These are phyloP conservation scores for Epizoanthus stellaris DNA, from an alignment of 92 coral and sea anemone species.

Conservation along the genomic window DNA sequence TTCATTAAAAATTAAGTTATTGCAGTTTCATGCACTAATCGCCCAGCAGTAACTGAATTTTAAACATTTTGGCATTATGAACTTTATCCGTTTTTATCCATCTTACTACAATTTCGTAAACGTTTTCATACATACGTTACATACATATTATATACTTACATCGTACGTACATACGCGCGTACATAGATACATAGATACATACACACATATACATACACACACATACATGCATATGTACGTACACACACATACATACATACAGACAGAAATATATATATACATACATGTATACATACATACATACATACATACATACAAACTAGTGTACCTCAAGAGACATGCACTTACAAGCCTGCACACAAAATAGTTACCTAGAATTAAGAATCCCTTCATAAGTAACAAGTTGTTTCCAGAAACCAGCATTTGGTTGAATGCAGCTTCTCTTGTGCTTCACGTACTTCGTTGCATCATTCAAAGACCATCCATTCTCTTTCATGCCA, in stretches of 20 bases:
- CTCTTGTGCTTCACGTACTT: conserved; percentile 87
- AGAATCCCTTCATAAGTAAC: conserved; percentile 95
- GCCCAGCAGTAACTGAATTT: too few species aligned
- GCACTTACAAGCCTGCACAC: background rate
- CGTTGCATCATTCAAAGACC: conserved; percentile 87
- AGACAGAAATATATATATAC: background rate
- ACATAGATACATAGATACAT: too few species aligned
- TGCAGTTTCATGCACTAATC: too few species aligned
- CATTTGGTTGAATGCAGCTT: conserved; percentile 83
- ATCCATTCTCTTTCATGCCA: conserved; percentile 91
- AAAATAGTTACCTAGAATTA: conserved; percentile 78
- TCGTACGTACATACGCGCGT: background rate
- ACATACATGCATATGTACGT: background rate
- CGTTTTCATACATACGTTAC: too few species aligned
- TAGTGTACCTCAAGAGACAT: too few species aligned
- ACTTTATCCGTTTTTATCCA: too few species aligned
- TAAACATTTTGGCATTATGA: too few species aligned
- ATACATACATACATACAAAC: background rate
- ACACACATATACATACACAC: background rate
- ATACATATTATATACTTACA: background rate
- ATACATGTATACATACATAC: background rate
- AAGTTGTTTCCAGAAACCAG: conserved; percentile 98
- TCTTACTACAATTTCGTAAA: too few species aligned
- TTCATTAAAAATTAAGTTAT: too few species aligned
- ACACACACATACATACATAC: background rate